phyloP scores from a whole-genome alignment of 1,140 invertebrate species.

The Pararge aegeria region DNA sequence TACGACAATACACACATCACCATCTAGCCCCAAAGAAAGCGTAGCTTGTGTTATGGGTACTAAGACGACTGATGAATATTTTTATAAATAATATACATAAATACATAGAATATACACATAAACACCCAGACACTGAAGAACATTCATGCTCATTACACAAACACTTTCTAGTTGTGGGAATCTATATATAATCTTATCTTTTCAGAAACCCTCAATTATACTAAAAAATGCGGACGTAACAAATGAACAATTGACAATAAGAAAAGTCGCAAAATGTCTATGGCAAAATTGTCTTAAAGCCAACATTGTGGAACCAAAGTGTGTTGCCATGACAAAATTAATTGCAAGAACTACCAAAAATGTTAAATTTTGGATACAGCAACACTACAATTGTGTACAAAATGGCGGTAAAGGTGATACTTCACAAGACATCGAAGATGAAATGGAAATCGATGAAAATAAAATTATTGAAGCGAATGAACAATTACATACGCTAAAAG shows the following conservation, averaged over 20 bases:
- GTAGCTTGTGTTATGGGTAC: too few species aligned
- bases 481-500: conserved; percentile 34
- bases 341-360: conserved; percentile 51
- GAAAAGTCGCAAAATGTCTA: conserved; percentile 55
- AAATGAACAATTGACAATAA: conserved; percentile 37
- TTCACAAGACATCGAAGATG: conserved; percentile 28
- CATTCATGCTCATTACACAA: too few species aligned
- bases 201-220: conserved; percentile 58
- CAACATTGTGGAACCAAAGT: conserved; percentile 60
- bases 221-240: conserved; percentile 43
- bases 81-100: too few species aligned
- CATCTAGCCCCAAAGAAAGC: too few species aligned
- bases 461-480: conserved; percentile 1
- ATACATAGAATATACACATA: too few species aligned
- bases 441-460: conserved; percentile 5
- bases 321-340: conserved; percentile 56
- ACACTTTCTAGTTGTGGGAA: too few species aligned
- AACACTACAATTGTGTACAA: conserved; percentile 49
- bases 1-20: too few species aligned
- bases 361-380: conserved; percentile 51
- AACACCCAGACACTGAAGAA: too few species aligned
- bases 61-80: too few species aligned
- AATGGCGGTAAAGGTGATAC: conserved; percentile 24
- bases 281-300: conserved; percentile 56
- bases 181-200: conserved; percentile 26